Evolutionary conservation across 2,113 vertebrate species (phyloP), one percentile per base, ranked within the genome.

Genomic region (Copsychus sechellarum): DNA sequence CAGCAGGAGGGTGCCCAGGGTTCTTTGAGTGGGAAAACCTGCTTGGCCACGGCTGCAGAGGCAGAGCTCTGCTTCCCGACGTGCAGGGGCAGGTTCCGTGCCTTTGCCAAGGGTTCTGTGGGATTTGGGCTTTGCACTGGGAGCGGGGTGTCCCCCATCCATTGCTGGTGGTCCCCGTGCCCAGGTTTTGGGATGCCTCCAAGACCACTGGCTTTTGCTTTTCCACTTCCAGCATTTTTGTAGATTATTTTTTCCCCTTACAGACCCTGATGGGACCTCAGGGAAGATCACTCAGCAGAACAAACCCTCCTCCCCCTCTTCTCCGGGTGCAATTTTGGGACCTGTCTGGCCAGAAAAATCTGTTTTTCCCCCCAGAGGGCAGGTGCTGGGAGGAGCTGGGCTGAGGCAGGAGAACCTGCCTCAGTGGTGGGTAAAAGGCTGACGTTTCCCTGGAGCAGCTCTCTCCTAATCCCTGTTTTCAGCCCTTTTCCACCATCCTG

Each of bases 301-400:
- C 38, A 48, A 86, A 42, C 51, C 24, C 6, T 58, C 61, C 83
- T 74, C 70, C 78, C 54, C 31, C 73, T 69, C 31, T 10, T 78
- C 42, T 72, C 56, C 83, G 53, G 24, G 31, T 16, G 7, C 36
- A 74, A 88, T 84, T 83, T 5, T 31, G 57, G 86, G 96, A 95
- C 96, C 83, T 84, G 96, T 92, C 73, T 76, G 89, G 83, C 94
- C 77, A 67, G 95, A 94, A 92, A 84, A 81, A 78, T 94, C 92
- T 74, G 93, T 0, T 11, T 88, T 70, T 19, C 8, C 29, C 20
- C 54, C 51, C 58, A 38, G 16, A 1, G 92, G 89, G 86, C 65
- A 89, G 67, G 34, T 1, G 0, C 14, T 25, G 77, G 92, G 80
- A 94, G 80, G 86, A 86, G 86, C 45, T 56, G 85, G 54, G 78